phyloP scores from a whole-genome alignment of 2,797 vertebrate genomes.

The Schizopygopsis malacanthus region DNA sequence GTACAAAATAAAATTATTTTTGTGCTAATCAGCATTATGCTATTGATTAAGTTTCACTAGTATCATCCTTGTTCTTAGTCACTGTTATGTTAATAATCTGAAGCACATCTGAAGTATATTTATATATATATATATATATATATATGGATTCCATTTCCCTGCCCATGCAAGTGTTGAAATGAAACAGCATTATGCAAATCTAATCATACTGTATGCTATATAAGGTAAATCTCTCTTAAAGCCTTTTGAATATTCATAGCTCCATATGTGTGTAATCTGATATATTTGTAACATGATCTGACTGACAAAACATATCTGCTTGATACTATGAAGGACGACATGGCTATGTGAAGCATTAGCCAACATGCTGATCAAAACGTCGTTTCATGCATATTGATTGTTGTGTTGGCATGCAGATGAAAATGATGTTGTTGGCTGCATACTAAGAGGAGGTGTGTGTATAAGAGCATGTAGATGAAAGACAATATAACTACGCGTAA shows the following conservation, averaged over 20 bases:
- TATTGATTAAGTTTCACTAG: background rate
- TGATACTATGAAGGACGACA: background rate
- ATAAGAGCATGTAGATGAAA: conserved; percentile 18
- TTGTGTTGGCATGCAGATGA: conserved; percentile 16
- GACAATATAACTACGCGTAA: conserved; percentile 28
- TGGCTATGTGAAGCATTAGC: conserved; percentile 5
- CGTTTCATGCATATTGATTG: conserved; percentile 24
- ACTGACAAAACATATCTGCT: conserved; percentile 34
- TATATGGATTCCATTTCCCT: background rate
- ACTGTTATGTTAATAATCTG: conserved; percentile 1
- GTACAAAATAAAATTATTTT: background rate
- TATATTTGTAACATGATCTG: conserved; percentile 25
- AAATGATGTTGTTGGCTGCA: conserved; percentile 28
- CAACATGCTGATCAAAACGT: conserved; percentile 9
- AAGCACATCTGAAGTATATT: background rate
- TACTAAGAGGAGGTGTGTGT: conserved; percentile 18
- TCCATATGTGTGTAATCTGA: conserved; percentile 19
- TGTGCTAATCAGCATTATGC: background rate
- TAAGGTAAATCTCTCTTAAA: background rate
- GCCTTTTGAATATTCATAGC: conserved; percentile 24
- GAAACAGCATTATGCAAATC: conserved; percentile 1
- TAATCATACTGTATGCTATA: conserved; percentile 1
- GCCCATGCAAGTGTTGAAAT: background rate
- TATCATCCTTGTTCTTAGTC: background rate
- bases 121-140: no score